Evolutionary conservation across 1,140 invertebrate species (phyloP).

Genomic region (Philaenus spumarius): DNA sequence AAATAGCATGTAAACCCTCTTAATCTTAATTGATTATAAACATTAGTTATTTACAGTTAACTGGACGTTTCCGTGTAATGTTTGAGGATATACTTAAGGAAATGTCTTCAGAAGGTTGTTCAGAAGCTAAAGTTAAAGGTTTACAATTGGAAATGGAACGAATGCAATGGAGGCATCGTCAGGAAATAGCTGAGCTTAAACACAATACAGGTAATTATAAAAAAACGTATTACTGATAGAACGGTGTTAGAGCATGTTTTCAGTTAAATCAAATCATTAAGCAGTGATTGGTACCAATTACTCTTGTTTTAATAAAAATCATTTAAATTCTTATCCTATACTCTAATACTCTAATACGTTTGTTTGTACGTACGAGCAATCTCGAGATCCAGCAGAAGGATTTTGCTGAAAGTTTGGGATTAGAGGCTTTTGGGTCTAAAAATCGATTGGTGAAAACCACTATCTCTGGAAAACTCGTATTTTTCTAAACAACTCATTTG

Average conservation of each 20-base stretch:
- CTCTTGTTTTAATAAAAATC: not conserved
- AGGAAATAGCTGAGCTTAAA: constrained; percentile 54
- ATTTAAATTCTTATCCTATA: too few relatives aligned
- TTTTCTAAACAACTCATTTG: too few relatives aligned
- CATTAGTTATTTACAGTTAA: constrained; percentile 39
- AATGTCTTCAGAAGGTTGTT: constrained; percentile 39
- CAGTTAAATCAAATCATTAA: not conserved
- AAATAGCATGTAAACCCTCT: too few relatives aligned
- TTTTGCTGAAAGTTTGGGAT: too few relatives aligned
- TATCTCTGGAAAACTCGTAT: too few relatives aligned
- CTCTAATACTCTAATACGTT: too few relatives aligned
- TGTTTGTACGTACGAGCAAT: too few relatives aligned
- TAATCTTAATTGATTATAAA: too few relatives aligned
- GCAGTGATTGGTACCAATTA: not conserved
- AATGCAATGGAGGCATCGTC: constrained; percentile 53
- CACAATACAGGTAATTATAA: constrained; percentile 46
- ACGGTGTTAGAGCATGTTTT: too few relatives aligned
- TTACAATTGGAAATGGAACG: constrained; percentile 57
- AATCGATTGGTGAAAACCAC: too few relatives aligned
- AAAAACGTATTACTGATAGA: constrained; percentile 9
- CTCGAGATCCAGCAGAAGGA: too few relatives aligned
- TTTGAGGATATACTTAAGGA: constrained; percentile 51
- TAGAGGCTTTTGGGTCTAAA: too few relatives aligned
- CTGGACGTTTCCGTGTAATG: constrained; percentile 48
- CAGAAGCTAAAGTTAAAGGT: constrained; percentile 48